These are phyloP conservation scores for Mareca penelope DNA, from an alignment of 2,797 vertebrate genomes.

Conservation along the genomic window DNA sequence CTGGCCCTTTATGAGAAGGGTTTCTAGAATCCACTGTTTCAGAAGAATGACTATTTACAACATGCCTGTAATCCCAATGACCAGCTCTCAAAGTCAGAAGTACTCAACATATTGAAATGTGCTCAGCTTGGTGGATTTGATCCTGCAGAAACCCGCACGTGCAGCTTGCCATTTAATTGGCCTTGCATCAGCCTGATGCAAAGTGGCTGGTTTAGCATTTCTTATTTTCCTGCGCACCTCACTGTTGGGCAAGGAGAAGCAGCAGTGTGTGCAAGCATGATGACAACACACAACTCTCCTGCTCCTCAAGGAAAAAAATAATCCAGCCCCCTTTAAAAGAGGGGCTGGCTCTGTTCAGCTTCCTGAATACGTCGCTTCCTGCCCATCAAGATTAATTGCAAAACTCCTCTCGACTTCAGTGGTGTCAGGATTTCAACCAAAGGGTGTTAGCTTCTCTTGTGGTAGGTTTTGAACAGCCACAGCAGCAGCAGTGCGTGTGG, in stretches of 20 bases:
- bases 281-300: background rate
- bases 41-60: background rate
- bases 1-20: background rate
- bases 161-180: background rate
- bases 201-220: background rate
- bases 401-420: background rate
- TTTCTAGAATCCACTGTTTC: background rate
- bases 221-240: background rate
- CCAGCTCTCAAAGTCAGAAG: background rate
- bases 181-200: background rate
- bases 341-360: background rate
- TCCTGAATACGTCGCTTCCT: background rate
- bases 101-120: rapidly evolving
- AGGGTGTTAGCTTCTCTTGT: background rate
- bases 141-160: background rate
- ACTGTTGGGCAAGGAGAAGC: background rate
- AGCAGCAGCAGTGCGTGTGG: background rate
- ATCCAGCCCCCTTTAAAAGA: background rate
- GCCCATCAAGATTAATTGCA: background rate
- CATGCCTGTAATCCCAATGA: background rate
- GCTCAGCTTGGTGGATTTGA: background rate
- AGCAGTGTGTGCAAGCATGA: background rate
- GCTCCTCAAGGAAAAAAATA: background rate
- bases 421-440: background rate
- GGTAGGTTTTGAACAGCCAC: background rate